Evolutionary conservation across 2,797 vertebrate genomes (phyloP).

Genomic region (Lutjanus campechanus): DNA sequence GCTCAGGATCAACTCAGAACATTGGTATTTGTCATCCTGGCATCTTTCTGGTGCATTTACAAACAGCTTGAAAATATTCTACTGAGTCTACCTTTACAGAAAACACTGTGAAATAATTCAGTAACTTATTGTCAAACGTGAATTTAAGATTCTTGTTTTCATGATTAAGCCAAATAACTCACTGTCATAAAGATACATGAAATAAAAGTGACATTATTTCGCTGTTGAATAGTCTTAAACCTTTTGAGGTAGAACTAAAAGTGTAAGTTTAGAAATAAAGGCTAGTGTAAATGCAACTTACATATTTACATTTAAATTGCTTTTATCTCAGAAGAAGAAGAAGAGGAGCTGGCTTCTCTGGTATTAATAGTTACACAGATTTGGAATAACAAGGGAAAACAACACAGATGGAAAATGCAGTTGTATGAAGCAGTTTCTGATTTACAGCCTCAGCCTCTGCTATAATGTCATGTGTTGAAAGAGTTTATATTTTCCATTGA

Average conservation of each 20-base stretch:
- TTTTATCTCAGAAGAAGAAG: constrained; percentile 13
- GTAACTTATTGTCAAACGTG: background rate
- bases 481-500: constrained; percentile 40
- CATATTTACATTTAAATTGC: constrained; percentile 24
- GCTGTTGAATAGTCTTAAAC: background rate
- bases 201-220: background rate
- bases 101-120: background rate
- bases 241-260: background rate
- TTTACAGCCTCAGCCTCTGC: constrained; percentile 41
- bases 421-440: constrained; percentile 46
- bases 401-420: constrained; percentile 22
- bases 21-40: too few species aligned
- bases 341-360: constrained; percentile 15
- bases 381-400: background rate
- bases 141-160: background rate
- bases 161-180: background rate
- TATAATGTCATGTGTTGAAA: constrained; percentile 58
- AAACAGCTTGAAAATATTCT: too few species aligned
- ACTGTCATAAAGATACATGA: background rate
- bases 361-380: constrained; percentile 37
- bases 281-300: background rate
- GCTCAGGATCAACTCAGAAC: too few species aligned
- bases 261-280: background rate
- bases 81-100: background rate
- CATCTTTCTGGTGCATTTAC: too few species aligned